Base-by-base conservation (phyloP, 2,113 vertebrate genomes). In the Burhinus oedicnemus region DNA sequence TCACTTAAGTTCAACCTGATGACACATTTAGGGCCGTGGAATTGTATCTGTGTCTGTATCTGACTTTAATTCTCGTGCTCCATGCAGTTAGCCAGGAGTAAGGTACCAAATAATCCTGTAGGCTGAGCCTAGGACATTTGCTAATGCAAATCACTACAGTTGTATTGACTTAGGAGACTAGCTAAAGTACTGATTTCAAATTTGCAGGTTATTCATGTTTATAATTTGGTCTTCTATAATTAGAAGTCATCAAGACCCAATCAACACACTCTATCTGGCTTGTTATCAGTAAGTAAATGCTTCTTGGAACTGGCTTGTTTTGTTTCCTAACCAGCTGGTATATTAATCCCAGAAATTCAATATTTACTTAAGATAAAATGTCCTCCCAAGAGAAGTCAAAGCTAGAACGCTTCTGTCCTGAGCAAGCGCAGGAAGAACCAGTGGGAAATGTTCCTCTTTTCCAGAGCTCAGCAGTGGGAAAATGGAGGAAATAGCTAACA, bases 321-420 rank as follows among this genome's bases (percentile, higher is more conserved):
- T 82, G 12, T 69, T 92, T 81, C 80, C 90, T 68, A 77, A 72
- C 72, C 85, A 95, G 86, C 69, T 83, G 68, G 86, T 49, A n/a
- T 68, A 89, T 91, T 93, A 94, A 94, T 91, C 90, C 92, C 83
- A 71, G 68, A 91, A 86, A 94, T 86, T 91, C 80, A 86, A 68
- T 94, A 86, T 93, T 96, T 89, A 84, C 52, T 91, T 89, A 80
- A 93, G 92, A 93, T 86, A 86, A 93, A 93, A 94, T 87, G 44
- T 83, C 49, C 66, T 94, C 83, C 80, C 66, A 27, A 62, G 76
- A 87, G 90, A 64, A 86, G 52, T 15, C 64, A n/a, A 79, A 93
- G 61, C 55, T 85, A 82, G 61, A 89, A 61, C 0, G 7, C 85
- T 61, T 51, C 72, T 87, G 81, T 92, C 78, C 72, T 2, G 11